Conservation (phyloP, 2,888 invertebrate genomes). For the Metellina segmentata region DNA sequence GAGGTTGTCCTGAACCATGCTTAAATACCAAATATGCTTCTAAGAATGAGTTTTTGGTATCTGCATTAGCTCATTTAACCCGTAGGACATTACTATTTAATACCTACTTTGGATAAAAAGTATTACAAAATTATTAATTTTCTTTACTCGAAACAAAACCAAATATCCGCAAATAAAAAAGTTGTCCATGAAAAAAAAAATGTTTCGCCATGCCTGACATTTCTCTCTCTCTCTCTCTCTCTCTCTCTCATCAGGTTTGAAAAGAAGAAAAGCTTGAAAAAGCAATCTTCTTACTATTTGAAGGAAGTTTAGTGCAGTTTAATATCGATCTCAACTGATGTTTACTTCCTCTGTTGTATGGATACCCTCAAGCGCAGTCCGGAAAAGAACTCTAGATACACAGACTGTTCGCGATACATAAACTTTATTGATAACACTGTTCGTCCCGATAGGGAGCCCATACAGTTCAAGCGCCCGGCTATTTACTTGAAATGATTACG, state of each 20-base stretch:
- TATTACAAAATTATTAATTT: too few species aligned
- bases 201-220: neutral
- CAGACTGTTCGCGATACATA: slow-evolving; percentile 44
- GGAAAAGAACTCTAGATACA: slow-evolving; percentile 37
- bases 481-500: slow-evolving; percentile 58
- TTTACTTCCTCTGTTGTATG: slow-evolving; percentile 33
- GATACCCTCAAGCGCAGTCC: slow-evolving; percentile 27
- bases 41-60: too few species aligned
- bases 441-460: slow-evolving; percentile 35
- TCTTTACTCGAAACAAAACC: neutral
- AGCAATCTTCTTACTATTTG: slow-evolving; percentile 35
- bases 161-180: neutral
- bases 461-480: slow-evolving; percentile 2
- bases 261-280: neutral
- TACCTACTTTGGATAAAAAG: too few species aligned
- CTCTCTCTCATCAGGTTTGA: slow-evolving; percentile 4
- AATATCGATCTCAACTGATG: slow-evolving; percentile 48
- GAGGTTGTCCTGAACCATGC: too few species aligned
- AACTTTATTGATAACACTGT: slow-evolving; percentile 63
- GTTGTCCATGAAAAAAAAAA: neutral
- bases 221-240: too few species aligned
- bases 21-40: too few species aligned
- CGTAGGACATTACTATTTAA: too few species aligned
- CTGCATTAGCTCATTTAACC: too few species aligned
- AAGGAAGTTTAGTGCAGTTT: slow-evolving; percentile 49